A percentile compares a stretch with the other conserved stretches of the same genome.
Evolutionary conservation across 2,888 invertebrate genomes (phyloP).

Genomic region (Himalopsyche anomala): DNA sequence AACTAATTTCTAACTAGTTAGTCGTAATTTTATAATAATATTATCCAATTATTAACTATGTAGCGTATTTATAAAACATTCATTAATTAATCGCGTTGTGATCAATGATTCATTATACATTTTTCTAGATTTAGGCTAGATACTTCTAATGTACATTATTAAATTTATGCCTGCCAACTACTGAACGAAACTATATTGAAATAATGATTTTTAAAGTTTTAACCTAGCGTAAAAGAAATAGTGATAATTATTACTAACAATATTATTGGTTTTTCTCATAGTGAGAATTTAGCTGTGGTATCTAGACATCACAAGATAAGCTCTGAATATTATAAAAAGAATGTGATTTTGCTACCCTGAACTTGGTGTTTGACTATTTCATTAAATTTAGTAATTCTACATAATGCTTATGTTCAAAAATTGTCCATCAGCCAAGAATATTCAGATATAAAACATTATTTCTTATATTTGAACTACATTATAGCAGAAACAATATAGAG

Average conservation of each 20-base stretch:
- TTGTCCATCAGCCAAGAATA: no score
- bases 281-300: conserved; percentile 36
- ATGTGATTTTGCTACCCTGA: conserved; percentile 26
- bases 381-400: no score
- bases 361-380: neutral
- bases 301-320: neutral
- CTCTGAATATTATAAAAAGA: conserved; percentile 27
- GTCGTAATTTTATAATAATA: conserved; percentile 32
- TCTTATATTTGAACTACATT: no score
- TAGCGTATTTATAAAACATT: conserved; percentile 24
- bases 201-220: conserved; percentile 41
- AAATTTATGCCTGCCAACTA: conserved; percentile 46
- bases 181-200: conserved; percentile 35
- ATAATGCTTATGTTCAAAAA: no score
- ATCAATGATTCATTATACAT: conserved; percentile 39
- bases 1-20: conserved; percentile 37
- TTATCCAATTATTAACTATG: conserved; percentile 37
- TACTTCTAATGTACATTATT: conserved; percentile 36
- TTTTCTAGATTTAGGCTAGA: conserved; percentile 41
- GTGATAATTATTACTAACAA: neutral
- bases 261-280: conserved; percentile 34
- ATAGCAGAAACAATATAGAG: no score
- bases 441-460: no score
- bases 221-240: conserved; percentile 27
- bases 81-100: conserved; percentile 41